A percentile compares a stretch with the other conserved stretches of the same genome.
phyloP scores from a whole-genome alignment of 2,113 vertebrate genomes.

The Pomatostomus ruficeps region DNA sequence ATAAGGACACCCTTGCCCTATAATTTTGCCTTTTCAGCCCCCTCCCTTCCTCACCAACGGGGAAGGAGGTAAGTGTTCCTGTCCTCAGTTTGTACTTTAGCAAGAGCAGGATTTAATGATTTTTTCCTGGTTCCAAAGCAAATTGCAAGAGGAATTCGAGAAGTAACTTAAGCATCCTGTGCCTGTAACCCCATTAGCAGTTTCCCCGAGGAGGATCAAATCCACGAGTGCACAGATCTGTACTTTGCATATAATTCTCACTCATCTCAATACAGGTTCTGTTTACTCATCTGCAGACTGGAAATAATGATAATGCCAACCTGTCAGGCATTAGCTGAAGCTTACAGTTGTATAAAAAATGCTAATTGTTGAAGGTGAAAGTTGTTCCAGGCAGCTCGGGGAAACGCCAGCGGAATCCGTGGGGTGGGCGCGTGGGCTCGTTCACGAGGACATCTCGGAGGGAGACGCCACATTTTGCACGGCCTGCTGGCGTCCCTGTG shows the following conservation, averaged over 20 bases:
- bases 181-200: neutral
- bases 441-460: neutral
- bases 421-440: rapidly evolving
- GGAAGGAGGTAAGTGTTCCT: neutral
- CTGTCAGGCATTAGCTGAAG: constrained; percentile 1
- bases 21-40: neutral
- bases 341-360: neutral
- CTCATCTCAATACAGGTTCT: neutral
- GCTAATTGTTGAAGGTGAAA: constrained; percentile 5
- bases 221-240: neutral
- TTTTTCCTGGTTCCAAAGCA: neutral
- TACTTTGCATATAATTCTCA: neutral
- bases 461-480: rapidly evolving
- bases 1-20: too few relatives aligned
- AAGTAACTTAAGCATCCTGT: neutral
- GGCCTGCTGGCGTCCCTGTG: neutral
- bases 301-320: constrained; percentile 18
- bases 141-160: neutral
- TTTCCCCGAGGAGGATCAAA: neutral
- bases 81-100: neutral
- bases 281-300: constrained; percentile 21
- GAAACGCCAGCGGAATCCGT: rapidly evolving
- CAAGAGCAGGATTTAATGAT: neutral
- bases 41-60: neutral
- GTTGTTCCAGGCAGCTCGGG: neutral